A percentile compares a stretch with the other conserved stretches of the same genome.
These are phyloP conservation scores for Craseonycteris thonglongyai DNA, from an alignment of 2,113 vertebrate genomes.

Conservation along the genomic window DNA sequence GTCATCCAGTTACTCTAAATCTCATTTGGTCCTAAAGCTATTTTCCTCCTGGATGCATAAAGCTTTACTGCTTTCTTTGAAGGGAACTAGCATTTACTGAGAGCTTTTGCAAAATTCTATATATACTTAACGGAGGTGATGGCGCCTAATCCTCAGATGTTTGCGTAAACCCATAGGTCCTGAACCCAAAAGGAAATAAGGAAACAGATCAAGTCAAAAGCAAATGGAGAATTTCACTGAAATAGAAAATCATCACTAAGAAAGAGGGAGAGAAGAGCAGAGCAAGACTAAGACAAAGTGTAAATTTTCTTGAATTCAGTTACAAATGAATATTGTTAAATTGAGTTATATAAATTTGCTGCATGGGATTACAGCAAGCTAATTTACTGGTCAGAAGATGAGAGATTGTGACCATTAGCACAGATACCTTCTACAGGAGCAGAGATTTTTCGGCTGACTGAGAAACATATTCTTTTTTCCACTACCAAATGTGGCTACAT, in stretches of 20 bases:
- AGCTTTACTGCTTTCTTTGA: constrained; percentile 12
- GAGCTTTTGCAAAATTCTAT: not conserved
- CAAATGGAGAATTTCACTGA: not conserved
- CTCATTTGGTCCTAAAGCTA: not conserved
- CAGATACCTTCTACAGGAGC: not conserved
- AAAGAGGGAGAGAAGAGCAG: not conserved
- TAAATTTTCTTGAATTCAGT: constrained; percentile 8
- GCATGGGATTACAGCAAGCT: not conserved
- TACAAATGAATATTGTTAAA: not conserved
- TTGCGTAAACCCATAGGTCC: not conserved
- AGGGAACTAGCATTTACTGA: constrained; percentile 37
- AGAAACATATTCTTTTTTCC: not conserved
- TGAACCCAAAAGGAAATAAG: constrained; percentile 23
- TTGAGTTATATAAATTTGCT: not conserved
- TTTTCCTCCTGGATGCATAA: not conserved
- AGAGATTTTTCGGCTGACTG: not conserved
- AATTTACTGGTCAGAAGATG: not conserved
- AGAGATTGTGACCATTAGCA: not conserved
- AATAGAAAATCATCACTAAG: not conserved
- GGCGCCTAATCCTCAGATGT: constrained; percentile 13
- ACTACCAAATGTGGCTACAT: not conserved
- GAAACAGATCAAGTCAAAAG: constrained; percentile 36
- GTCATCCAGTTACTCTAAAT: constrained; percentile 1
- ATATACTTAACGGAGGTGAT: constrained; percentile 1
- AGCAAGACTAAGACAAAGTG: not conserved